A percentile compares a stretch with the other conserved stretches of the same genome.
Conservation (phyloP, 2,113 vertebrate species). For the Clarias gariepinus region DNA sequence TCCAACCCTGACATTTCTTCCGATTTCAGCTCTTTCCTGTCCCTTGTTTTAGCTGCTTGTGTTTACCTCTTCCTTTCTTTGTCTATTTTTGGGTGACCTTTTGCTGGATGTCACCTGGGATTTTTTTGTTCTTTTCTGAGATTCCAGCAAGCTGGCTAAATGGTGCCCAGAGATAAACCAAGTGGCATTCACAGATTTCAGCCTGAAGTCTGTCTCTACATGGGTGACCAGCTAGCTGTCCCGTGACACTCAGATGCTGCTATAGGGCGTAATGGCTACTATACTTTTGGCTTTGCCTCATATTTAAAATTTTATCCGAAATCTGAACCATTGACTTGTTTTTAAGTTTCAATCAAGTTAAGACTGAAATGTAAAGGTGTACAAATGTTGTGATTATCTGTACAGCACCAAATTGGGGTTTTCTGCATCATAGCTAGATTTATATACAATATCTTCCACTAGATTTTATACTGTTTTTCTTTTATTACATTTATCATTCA, state of each 20-base stretch:
- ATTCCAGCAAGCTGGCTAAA: conserved; percentile 30
- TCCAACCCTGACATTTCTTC: conserved; percentile 38
- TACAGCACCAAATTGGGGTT: conserved; percentile 59
- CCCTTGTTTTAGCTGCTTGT: conserved; percentile 23
- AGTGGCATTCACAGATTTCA: background rate
- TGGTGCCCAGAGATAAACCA: conserved; percentile 24
- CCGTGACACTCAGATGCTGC: background rate
- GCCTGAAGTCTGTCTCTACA: background rate
- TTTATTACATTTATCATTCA: background rate
- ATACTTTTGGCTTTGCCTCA: background rate
- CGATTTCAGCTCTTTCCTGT: conserved; percentile 16
- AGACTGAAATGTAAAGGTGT: conserved; percentile 51
- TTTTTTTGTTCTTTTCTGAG: conserved; percentile 9
- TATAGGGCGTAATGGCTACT: background rate
- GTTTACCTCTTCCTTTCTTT: conserved; percentile 21
- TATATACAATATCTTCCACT: background rate
- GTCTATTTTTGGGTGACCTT: conserved; percentile 49
- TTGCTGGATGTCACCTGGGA: conserved; percentile 32
- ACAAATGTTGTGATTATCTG: conserved; percentile 57
- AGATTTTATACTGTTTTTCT: background rate
- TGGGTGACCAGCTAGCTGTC: background rate
- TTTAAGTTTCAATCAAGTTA: background rate
- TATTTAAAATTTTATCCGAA: background rate
- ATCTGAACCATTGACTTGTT: background rate
- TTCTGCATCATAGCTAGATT: conserved; percentile 35